Evolutionary conservation across 2,797 vertebrate genomes (phyloP).

Genomic region (Ispidina lecontei): DNA sequence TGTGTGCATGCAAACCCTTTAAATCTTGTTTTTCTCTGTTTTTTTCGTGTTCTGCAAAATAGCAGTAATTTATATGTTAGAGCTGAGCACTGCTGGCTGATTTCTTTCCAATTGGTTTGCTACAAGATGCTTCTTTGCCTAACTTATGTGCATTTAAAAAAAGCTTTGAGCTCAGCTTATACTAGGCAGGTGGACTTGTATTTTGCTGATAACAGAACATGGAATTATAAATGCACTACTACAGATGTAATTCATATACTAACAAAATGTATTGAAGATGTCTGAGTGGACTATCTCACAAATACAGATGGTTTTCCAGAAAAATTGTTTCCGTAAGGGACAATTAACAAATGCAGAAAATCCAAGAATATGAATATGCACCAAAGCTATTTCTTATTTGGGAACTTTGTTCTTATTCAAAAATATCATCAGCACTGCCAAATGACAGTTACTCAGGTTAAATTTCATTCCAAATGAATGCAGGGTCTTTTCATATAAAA

Average conservation of each 20-base stretch:
- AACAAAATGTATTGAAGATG: not conserved
- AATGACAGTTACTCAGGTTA: not conserved
- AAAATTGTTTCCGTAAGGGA: not conserved
- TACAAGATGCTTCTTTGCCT: not conserved
- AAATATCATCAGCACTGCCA: not conserved
- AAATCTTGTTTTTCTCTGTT: not conserved
- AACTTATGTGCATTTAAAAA: not conserved
- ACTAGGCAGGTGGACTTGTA: not conserved
- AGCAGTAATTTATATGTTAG: not conserved
- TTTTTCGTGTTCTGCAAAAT: not conserved
- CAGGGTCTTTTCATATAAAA: fast-evolving
- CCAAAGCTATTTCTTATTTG: not conserved
- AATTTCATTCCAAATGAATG: not conserved
- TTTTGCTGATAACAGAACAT: not conserved
- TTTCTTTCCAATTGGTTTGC: not conserved
- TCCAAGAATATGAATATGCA: not conserved
- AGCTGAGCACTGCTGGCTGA: not conserved
- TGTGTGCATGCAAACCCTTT: not conserved
- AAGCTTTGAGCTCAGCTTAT: not conserved
- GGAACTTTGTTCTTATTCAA: not conserved
- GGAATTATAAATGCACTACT: not conserved
- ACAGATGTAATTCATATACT: not conserved
- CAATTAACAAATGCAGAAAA: not conserved
- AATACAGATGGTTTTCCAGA: not conserved
- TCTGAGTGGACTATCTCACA: not conserved